Evolutionary conservation across 2,113 vertebrate species (phyloP), one percentile per base, ranked within the genome.

Genomic region (Diphyllodes magnificus): DNA sequence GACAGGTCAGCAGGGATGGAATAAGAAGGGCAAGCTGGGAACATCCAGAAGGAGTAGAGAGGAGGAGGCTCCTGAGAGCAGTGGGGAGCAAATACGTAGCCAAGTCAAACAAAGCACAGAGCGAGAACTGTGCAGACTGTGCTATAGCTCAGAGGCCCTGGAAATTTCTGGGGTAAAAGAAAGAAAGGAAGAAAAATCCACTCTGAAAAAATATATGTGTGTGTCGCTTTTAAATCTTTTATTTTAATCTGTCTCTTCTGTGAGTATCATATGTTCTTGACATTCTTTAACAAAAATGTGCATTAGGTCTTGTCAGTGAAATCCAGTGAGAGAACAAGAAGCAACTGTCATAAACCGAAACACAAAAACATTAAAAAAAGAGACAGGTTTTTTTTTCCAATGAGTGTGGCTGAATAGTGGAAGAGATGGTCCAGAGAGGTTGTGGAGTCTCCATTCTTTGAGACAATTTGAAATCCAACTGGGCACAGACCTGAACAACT

Each of bases 31-130:
- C 37, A 56, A 69, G 21, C 20, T 72, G 45, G 16, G 33, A 92
- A 10, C 45, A 90, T 72, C 15, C 70, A 82, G 45, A 42, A 82
- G 53, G 21, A 91, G n/a, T 19, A 91, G 50, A 69, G n/a, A 82
- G 35, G 28, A 79, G 40, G 28, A 82, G 25, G 16, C 19, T 85
- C 23, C 37, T 49, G 49, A 72, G 78, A 90, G 22, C 31, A 78
- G 30, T 6, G 47, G 44, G 65, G 75, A 87, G 13, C 21, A 84
- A 84, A 71, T 35, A 39, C 2, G 3, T 4, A 60, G 60, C 77
- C 86, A 89, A 94, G 31, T 19, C 25, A 96, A 94, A 89, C 56
- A 95, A 81, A 69, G 40, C 44, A 75, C 23, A 40, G 50, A 82
- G 20, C 0, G 0, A 93, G 59, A 49, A 47, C n/a, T 61, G 11